phyloP scores from a whole-genome alignment of 2,888 invertebrate species.

The Brachypterus glaber region DNA sequence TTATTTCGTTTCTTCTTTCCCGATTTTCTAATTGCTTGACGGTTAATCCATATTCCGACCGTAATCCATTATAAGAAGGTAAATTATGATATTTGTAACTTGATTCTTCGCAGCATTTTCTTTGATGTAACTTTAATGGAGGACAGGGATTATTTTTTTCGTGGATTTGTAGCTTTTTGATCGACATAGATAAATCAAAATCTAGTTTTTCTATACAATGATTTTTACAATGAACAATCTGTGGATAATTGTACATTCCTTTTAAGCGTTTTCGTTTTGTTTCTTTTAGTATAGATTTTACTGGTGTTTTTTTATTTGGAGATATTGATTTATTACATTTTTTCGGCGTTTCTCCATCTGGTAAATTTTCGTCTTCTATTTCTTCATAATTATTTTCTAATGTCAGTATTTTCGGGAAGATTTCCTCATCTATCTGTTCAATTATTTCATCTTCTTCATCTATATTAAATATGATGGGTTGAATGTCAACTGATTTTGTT shows the following conservation, averaged over 20 bases:
- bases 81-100: conserved; percentile 37
- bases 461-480: conserved; percentile 23
- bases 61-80: conserved; percentile 44
- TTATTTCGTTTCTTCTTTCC: conserved; percentile 35
- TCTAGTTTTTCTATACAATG: conserved; percentile 38
- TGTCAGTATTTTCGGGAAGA: conserved; percentile 9
- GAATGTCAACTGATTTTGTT: background rate
- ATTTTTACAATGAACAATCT: conserved; percentile 27
- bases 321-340: conserved; percentile 3
- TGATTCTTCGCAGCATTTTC: conserved; percentile 39
- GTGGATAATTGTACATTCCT: conserved; percentile 2
- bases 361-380: conserved; percentile 8
- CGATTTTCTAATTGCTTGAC: conserved; percentile 41
- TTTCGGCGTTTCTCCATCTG: conserved; percentile 1
- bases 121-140: conserved; percentile 33
- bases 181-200: conserved; percentile 30
- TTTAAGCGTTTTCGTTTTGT: conserved; percentile 9
- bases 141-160: conserved; percentile 33
- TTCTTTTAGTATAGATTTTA: background rate
- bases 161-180: conserved; percentile 31
- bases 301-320: conserved; percentile 10
- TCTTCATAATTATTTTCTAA: conserved; percentile 6
- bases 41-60: conserved; percentile 47
- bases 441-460: conserved; percentile 26
- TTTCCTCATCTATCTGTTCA: conserved; percentile 20